phyloP scores from a whole-genome alignment of 2,888 invertebrate genomes.

The Boloria selene region DNA sequence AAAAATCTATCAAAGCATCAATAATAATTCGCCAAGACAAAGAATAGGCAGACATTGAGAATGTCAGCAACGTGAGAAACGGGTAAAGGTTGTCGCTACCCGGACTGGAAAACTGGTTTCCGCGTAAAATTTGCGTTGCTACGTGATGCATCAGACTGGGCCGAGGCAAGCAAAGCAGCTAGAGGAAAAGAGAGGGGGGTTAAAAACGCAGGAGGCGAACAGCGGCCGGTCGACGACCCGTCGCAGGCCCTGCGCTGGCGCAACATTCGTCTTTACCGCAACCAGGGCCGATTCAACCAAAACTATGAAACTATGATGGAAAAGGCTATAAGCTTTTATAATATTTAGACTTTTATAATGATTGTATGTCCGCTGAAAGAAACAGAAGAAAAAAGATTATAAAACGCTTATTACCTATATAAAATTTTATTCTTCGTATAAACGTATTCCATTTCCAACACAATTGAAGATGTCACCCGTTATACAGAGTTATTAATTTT shows the following conservation, averaged over 20 bases:
- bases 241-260: constrained; percentile 75
- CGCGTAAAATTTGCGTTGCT: constrained; percentile 79
- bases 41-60: constrained; percentile 14
- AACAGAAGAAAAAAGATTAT: too few relatives aligned
- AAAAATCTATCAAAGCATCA: too few relatives aligned
- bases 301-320: constrained; percentile 55
- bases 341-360: background rate
- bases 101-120: constrained; percentile 63
- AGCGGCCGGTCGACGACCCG: constrained; percentile 78
- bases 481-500: constrained; percentile 51
- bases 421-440: background rate
- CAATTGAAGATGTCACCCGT: constrained; percentile 47
- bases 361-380: background rate
- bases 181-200: constrained; percentile 58
- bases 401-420: too few relatives aligned
- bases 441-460: constrained; percentile 40
- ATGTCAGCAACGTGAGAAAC: constrained; percentile 52
- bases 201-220: constrained; percentile 78
- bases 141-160: constrained; percentile 77
- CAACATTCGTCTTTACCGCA: constrained; percentile 67
- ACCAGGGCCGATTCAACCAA: constrained; percentile 63
- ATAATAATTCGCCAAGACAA: too few relatives aligned
- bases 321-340: background rate
- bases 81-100: constrained; percentile 50
- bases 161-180: constrained; percentile 66